Evolutionary conservation across 2,113 vertebrate genomes (phyloP).

Genomic region (Podiceps cristatus): DNA sequence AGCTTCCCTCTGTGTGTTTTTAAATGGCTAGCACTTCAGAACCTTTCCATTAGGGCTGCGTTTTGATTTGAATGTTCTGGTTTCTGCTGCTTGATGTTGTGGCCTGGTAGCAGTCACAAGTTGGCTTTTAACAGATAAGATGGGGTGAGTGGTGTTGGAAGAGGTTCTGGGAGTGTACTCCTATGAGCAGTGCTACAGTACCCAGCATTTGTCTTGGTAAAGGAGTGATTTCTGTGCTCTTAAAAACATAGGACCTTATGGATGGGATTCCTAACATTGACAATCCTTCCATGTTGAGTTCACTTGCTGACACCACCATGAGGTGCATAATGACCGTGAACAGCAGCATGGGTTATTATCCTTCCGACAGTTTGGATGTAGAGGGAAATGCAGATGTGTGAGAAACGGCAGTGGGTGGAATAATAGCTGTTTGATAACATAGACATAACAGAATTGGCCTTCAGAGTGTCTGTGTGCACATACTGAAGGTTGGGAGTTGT

Average conservation of each 20-base stretch:
- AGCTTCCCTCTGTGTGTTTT: not conserved
- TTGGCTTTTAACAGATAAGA: not conserved
- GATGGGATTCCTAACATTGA: not conserved
- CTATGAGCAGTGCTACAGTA: not conserved
- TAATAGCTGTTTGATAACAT: not conserved
- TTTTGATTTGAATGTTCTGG: not conserved
- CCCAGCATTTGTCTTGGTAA: not conserved
- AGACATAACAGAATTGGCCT: not conserved
- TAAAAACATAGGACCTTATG: not conserved
- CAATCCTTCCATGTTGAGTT: not conserved
- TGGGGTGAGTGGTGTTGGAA: not conserved
- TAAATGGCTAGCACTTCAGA: not conserved
- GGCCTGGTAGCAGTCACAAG: not conserved
- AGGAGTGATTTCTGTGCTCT: not conserved
- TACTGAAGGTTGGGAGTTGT: not conserved
- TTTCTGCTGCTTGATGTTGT: not conserved
- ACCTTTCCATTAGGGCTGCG: not conserved
- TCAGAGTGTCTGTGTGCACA: not conserved
- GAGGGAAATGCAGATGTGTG: not conserved
- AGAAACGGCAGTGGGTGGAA: not conserved
- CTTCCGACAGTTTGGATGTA: not conserved
- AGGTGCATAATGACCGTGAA: not conserved
- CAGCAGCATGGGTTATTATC: not conserved
- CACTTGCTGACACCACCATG: not conserved
- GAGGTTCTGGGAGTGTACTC: not conserved